Conservation (phyloP, 2,888 invertebrate genomes). For the Euspilapteryx auroguttella region DNA sequence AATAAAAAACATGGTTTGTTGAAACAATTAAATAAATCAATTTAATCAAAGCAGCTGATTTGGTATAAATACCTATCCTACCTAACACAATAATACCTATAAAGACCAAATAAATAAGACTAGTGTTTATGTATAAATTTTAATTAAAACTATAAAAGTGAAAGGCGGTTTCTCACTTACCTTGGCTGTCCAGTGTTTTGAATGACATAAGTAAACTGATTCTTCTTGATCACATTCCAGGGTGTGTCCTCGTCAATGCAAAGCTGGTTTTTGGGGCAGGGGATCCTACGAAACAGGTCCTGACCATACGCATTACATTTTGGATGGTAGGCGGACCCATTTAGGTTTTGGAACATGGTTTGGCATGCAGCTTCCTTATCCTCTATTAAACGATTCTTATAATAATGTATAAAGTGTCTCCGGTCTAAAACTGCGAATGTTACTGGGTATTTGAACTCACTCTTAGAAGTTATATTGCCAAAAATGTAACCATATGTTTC, state of each 20-base stretch:
- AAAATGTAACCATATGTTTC: conserved; percentile 94
- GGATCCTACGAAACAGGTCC: conserved; percentile 80
- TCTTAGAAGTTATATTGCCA: conserved; percentile 85
- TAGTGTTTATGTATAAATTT: no score
- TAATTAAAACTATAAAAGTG: no score
- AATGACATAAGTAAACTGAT: conserved; percentile 94
- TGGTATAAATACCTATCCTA: no score
- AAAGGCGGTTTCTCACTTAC: no score
- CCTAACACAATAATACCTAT: no score
- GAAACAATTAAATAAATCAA: no score
- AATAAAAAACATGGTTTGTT: no score
- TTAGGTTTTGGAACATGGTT: conserved; percentile 84
- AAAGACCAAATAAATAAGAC: no score
- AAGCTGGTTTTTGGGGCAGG: conserved; percentile 73
- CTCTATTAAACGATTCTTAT: conserved; percentile 69
- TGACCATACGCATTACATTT: conserved; percentile 77
- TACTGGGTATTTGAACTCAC: conserved; percentile 66
- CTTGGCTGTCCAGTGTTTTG: conserved; percentile 88
- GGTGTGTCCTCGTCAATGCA: conserved; percentile 88
- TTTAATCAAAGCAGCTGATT: no score
- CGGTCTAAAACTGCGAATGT: conserved; percentile 91
- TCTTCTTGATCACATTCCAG: conserved; percentile 80
- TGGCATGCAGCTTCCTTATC: conserved; percentile 77
- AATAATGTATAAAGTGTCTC: conserved; percentile 85
- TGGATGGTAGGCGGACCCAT: conserved; percentile 80